These are phyloP conservation scores for Slavum lentiscoides DNA, from an alignment of 2,888 invertebrate genomes.

Conservation along the genomic window DNA sequence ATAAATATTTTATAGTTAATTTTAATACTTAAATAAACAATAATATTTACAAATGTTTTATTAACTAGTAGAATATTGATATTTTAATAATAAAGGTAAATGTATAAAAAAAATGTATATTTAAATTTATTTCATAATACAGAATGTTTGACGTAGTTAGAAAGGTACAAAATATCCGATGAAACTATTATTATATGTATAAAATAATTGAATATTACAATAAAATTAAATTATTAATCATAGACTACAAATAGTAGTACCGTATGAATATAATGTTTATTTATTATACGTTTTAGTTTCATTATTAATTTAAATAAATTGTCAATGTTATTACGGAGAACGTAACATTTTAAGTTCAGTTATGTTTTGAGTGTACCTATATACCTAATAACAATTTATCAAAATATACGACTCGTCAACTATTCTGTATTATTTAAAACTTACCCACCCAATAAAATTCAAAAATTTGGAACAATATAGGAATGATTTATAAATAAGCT, in stretches of 20 bases:
- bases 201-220: slow-evolving; percentile 11
- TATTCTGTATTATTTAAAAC: slow-evolving; percentile 33
- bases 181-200: neutral
- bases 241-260: neutral
- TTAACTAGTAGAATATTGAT: slow-evolving; percentile 41
- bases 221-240: no score
- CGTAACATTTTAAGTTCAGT: neutral
- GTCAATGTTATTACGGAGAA: neutral
- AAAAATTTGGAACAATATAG: neutral
- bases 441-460: slow-evolving; percentile 23
- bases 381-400: neutral
- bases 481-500: slow-evolving; percentile 11
- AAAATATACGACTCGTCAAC: slow-evolving; percentile 7
- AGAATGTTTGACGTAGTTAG: slow-evolving; percentile 8
- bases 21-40: slow-evolving; percentile 43
- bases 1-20: slow-evolving; percentile 29
- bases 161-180: neutral
- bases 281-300: neutral
- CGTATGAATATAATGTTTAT: neutral
- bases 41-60: slow-evolving; percentile 46
- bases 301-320: neutral
- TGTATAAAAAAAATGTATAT: slow-evolving; percentile 20
- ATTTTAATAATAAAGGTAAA: slow-evolving; percentile 34
- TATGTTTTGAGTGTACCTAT: neutral
- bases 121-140: slow-evolving; percentile 25